Evolutionary conservation across 2,888 invertebrate species (phyloP), one percentile per base, ranked within the genome.

Genomic region (Eueremaeus valkanovi): DNA sequence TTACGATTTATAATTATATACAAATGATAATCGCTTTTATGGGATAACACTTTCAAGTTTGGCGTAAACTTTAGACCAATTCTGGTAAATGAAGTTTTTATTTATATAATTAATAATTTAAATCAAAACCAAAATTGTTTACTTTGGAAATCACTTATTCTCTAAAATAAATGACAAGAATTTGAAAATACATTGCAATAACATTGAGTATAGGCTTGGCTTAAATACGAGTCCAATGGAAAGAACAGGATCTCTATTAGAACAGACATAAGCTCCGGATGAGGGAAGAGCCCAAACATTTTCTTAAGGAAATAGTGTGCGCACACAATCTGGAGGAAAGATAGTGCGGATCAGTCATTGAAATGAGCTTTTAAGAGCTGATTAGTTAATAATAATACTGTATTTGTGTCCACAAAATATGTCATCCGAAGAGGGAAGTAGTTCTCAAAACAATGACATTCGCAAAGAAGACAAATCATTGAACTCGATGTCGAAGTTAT

Each of bases 1-100:
- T 45, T 70, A 70, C 45, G 42, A 45, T 70, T 36, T 70, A 27
- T 70, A 70, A 70, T 70, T 70, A 70, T 70, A 70, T 70, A 70
- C 70, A 70, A 70, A 70, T 70, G 70, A 70, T 70, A 42, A 70
- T 42, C 70, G 27, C 58, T 16, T 66, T 66, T 33, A 66, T 66
- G 66, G 66, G 66, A 36, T 66, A 66, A 66, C 66, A 66, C 66
- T 66, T 66, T 63, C 21, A 33, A 66, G 13, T 66, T 66, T 66
- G 9, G 21, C 13, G 40, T 66, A 66, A 66, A 66, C 66, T 66
- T 66, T 9, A 66, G 33, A 18, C n/a, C 24, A 66, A 66, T 66
- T 66, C 40, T 16, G 16, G 21, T 21, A 66, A 66, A 66, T 66
- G 66, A 24, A n/a, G 8, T 24, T 66, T 66, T 66, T 63, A 13